Evolutionary conservation across 2,797 vertebrate genomes (phyloP).

Genomic region (Squalus acanthias): DNA sequence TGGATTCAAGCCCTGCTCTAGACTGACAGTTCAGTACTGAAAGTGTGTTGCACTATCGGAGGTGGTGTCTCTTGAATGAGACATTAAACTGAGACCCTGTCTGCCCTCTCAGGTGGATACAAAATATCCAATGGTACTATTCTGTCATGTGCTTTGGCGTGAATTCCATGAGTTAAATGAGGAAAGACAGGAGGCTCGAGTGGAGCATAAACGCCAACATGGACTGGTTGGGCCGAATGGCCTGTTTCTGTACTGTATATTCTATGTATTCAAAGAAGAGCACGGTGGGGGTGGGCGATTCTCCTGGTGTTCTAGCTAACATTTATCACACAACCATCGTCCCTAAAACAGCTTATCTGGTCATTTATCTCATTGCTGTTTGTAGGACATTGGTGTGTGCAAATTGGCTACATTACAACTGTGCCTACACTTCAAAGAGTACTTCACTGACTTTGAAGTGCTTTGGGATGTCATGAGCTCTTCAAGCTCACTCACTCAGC

Average conservation of each 20-base stretch:
- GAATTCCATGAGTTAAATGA: neutral
- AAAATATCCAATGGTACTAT: neutral
- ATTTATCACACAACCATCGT: neutral
- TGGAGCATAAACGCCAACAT: no score
- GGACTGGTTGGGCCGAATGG: neutral
- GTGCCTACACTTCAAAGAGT: neutral
- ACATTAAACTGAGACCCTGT: neutral
- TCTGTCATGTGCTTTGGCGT: neutral
- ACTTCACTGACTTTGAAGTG: neutral
- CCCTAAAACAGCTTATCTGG: neutral
- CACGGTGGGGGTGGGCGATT: neutral
- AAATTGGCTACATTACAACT: neutral
- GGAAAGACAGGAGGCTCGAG: neutral
- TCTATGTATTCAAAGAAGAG: neutral
- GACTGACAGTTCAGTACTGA: neutral
- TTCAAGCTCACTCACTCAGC: neutral
- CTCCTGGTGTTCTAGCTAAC: neutral
- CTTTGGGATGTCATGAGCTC: neutral
- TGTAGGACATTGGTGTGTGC: neutral
- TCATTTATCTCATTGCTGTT: neutral
- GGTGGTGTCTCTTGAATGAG: neutral
- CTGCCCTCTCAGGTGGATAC: neutral
- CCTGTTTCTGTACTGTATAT: neutral
- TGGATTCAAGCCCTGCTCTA: neutral
- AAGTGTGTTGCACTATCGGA: neutral